A percentile compares a stretch with the other conserved stretches of the same genome.
Conservation (phyloP, 2,113 vertebrate genomes). For the Grantiella picta region DNA sequence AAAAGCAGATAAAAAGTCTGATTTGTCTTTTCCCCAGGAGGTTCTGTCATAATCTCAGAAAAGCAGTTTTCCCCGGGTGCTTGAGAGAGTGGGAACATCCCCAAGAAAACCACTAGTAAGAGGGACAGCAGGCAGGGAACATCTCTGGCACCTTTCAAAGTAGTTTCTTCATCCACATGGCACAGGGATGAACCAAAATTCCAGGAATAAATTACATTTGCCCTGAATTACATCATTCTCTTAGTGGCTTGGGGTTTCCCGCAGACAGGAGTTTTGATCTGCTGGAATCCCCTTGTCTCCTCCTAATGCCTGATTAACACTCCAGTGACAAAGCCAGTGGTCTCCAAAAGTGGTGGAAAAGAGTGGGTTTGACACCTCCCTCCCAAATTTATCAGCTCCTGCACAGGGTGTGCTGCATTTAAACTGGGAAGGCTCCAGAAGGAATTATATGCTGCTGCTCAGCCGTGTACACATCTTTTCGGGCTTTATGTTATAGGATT, state of each 20-base stretch:
- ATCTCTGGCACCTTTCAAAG: not conserved
- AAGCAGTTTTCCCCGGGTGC: not conserved
- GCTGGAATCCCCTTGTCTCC: not conserved
- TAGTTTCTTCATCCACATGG: not conserved
- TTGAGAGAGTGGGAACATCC: not conserved
- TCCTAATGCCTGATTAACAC: not conserved
- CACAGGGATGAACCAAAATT: not conserved
- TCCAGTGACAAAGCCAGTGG: not conserved
- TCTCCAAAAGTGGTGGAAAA: not conserved
- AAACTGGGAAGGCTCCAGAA: not conserved
- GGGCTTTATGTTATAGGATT: conserved; percentile 10
- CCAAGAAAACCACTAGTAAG: not conserved
- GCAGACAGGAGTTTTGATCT: not conserved
- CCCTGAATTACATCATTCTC: not conserved
- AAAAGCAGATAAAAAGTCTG: conserved; percentile 22
- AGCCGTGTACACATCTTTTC: not conserved
- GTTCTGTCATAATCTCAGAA: conserved; percentile 13
- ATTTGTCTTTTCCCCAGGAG: conserved; percentile 34
- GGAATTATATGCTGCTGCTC: not conserved
- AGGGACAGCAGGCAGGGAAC: not conserved
- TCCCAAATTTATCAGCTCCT: not conserved
- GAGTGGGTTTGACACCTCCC: not conserved
- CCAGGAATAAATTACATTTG: not conserved
- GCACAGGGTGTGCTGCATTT: not conserved
- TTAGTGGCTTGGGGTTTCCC: not conserved